phyloP scores from a whole-genome alignment of 1,140 invertebrate species.

The Adelges cooleyi region DNA sequence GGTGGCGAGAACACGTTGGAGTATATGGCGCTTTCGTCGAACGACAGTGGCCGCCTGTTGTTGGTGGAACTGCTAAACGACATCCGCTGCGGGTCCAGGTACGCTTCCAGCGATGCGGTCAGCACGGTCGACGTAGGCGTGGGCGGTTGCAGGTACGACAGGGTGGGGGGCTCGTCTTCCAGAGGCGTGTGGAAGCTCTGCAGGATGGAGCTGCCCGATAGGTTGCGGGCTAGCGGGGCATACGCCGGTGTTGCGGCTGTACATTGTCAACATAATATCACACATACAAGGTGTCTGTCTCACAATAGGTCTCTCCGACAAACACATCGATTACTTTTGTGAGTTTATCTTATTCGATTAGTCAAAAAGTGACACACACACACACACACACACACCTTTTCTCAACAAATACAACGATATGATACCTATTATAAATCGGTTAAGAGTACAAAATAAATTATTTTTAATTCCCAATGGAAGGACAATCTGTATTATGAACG shows the following conservation, averaged over 20 bases:
- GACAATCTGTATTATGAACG: no score
- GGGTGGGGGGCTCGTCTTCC: constrained; percentile 40
- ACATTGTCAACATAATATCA: no score
- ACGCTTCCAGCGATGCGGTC: constrained; percentile 71
- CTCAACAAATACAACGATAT: no score
- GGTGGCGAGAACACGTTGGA: constrained; percentile 75
- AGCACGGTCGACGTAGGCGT: constrained; percentile 73
- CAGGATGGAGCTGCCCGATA: constrained; percentile 46
- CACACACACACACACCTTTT: no score
- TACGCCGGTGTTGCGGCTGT: neutral
- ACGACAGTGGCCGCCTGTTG: constrained; percentile 49
- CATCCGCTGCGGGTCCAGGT: constrained; percentile 64
- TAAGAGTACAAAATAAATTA: no score
- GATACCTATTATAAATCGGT: no score
- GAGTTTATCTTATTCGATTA: no score
- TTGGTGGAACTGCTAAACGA: constrained; percentile 64
- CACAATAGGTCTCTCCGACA: no score
- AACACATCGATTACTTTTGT: no score
- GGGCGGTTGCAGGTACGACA: constrained; percentile 48
- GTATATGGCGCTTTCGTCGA: constrained; percentile 49
- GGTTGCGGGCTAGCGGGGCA: constrained; percentile 40
- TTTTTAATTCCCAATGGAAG: no score
- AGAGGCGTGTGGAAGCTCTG: constrained; percentile 53
- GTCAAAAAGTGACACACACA: no score
- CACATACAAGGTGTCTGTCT: no score